Evolutionary conservation across 2,888 invertebrate genomes (phyloP).

Genomic region (Nemoura dubitans): DNA sequence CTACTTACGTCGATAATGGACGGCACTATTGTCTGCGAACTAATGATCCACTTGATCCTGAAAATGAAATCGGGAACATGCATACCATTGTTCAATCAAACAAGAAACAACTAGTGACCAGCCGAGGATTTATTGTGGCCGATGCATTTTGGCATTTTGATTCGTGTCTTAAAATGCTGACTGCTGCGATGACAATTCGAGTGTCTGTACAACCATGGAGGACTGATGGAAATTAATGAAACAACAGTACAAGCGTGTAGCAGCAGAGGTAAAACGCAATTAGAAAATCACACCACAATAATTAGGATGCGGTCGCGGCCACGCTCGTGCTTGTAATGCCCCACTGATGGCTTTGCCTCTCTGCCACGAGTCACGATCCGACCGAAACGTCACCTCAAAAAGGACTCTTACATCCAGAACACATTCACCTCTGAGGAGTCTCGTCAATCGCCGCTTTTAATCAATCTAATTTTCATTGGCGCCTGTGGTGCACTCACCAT

Average conservation of each 20-base stretch:
- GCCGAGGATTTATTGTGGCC: background rate
- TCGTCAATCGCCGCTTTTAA: too few relatives aligned
- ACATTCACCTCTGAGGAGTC: background rate
- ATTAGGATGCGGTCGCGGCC: background rate
- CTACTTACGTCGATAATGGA: background rate
- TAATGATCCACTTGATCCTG: constrained; percentile 12
- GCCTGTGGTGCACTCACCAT: too few relatives aligned
- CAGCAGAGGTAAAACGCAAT: background rate
- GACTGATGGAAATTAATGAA: background rate
- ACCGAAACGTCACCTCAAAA: background rate
- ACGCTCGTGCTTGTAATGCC: background rate
- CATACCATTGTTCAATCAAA: background rate
- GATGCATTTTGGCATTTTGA: background rate
- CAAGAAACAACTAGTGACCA: background rate
- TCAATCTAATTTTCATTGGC: too few relatives aligned
- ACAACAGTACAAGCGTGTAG: background rate
- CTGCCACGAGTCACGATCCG: background rate
- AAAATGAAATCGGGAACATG: background rate
- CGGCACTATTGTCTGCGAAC: background rate
- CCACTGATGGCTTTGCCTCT: background rate
- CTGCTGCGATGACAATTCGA: background rate
- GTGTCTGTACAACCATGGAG: too few relatives aligned
- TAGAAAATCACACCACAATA: background rate
- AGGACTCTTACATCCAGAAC: too few relatives aligned
- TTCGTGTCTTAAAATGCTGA: background rate